Percentiles rank a stretch among this genome's conserved stretches.
These are phyloP conservation scores for Mormyrus iriodes DNA, from an alignment of 2,113 vertebrate species.

Conservation along the genomic window DNA sequence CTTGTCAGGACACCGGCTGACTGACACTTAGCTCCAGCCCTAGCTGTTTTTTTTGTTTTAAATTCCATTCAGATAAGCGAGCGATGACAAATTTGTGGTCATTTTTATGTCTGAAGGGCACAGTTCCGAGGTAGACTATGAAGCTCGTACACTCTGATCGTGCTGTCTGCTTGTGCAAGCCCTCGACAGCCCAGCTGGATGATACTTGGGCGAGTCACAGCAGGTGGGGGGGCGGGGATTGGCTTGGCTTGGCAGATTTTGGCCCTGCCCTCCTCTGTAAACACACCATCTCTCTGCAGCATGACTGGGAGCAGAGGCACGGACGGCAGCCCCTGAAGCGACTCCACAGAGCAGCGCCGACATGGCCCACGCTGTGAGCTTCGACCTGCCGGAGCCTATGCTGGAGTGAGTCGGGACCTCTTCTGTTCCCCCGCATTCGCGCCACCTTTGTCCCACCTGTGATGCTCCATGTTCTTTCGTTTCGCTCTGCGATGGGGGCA, in stretches of 20 bases:
- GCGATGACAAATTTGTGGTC: neutral
- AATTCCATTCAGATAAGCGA: neutral
- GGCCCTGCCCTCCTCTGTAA: neutral
- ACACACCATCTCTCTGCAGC: constrained; percentile 29
- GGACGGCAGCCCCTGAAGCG: constrained; percentile 32
- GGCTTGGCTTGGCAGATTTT: neutral
- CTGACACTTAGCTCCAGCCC: neutral
- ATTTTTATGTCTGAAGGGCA: neutral
- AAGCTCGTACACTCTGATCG: too few relatives aligned
- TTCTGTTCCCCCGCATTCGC: neutral
- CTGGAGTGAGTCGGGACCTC: constrained; percentile 54
- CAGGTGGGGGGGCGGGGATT: neutral
- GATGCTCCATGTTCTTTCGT: neutral
- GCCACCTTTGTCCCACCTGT: neutral
- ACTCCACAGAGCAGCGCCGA: constrained; percentile 8
- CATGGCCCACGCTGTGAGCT: constrained; percentile 47
- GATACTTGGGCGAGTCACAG: neutral
- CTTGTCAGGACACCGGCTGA: neutral
- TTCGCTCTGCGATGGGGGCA: neutral
- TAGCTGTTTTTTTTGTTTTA: neutral
- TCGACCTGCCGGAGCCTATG: constrained; percentile 44
- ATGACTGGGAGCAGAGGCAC: constrained; percentile 41
- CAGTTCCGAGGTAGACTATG: neutral
- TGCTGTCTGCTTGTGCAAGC: neutral
- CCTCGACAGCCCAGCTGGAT: too few relatives aligned